Conservation (phyloP, 2,888 invertebrate genomes). For the Stenurella melanura region DNA sequence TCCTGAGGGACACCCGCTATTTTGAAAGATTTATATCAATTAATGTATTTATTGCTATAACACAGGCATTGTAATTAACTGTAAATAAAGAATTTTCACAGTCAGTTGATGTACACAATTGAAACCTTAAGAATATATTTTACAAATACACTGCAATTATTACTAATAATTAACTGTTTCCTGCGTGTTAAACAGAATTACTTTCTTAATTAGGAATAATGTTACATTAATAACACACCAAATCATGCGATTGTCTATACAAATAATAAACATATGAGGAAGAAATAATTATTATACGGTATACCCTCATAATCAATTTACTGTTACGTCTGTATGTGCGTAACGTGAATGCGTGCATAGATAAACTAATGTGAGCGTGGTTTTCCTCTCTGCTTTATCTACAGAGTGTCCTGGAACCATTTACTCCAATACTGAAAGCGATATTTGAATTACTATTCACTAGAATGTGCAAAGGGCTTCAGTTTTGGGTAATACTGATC, state of each 20-base stretch:
- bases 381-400: background rate
- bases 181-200: background rate
- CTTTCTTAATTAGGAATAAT: background rate
- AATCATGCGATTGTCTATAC: background rate
- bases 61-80: background rate
- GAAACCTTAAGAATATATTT: background rate
- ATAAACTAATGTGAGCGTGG: background rate
- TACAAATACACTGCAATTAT: background rate
- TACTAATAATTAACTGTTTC: background rate
- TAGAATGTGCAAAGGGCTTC: no score
- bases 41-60: no score
- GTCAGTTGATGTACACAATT: background rate
- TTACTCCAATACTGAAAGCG: no score
- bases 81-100: background rate
- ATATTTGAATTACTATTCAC: no score
- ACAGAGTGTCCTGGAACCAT: no score
- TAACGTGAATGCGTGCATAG: no score
- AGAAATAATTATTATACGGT: background rate
- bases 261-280: background rate
- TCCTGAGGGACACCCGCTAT: no score
- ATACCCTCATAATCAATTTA: background rate
- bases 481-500: no score
- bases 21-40: no score
- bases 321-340: background rate
- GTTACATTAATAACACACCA: background rate